A percentile compares a stretch with the other conserved stretches of the same genome.
Conservation (phyloP, 2,113 vertebrate genomes). For the Tautogolabrus adspersus region DNA sequence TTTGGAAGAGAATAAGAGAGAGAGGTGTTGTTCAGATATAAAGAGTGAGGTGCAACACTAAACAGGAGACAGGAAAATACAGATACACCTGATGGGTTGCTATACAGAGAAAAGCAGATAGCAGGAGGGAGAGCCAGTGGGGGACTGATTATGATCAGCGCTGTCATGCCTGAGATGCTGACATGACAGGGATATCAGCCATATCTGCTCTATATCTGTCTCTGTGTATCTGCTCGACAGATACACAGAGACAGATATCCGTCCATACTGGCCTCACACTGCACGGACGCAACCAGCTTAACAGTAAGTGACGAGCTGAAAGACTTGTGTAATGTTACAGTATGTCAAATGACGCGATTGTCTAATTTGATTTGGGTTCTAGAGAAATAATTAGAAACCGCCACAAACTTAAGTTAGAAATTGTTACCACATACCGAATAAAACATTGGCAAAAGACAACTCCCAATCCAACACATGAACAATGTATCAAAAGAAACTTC, state of each 20-base stretch:
- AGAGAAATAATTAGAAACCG: background rate
- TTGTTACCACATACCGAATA: background rate
- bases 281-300: conserved; percentile 31
- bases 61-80: conserved; percentile 49
- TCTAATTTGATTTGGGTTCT: background rate
- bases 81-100: conserved; percentile 42
- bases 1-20: conserved; percentile 43
- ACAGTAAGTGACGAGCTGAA: conserved; percentile 40
- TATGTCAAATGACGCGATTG: conserved; percentile 13
- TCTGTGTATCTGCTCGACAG: conserved; percentile 50
- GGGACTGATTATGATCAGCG: conserved; percentile 70
- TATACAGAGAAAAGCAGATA: conserved; percentile 48
- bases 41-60: conserved; percentile 36
- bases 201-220: conserved; percentile 49
- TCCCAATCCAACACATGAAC: too few relatives aligned
- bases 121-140: conserved; percentile 51
- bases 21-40: conserved; percentile 57
- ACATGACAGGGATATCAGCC: conserved; percentile 74
- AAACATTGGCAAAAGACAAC: background rate
- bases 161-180: conserved; percentile 76
- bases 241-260: conserved; percentile 69
- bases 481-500: too few relatives aligned
- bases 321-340: conserved; percentile 7
- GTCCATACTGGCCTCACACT: conserved; percentile 50
- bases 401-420: background rate